phyloP scores from a whole-genome alignment of 2,113 vertebrate genomes.

The Coturnix japonica region DNA sequence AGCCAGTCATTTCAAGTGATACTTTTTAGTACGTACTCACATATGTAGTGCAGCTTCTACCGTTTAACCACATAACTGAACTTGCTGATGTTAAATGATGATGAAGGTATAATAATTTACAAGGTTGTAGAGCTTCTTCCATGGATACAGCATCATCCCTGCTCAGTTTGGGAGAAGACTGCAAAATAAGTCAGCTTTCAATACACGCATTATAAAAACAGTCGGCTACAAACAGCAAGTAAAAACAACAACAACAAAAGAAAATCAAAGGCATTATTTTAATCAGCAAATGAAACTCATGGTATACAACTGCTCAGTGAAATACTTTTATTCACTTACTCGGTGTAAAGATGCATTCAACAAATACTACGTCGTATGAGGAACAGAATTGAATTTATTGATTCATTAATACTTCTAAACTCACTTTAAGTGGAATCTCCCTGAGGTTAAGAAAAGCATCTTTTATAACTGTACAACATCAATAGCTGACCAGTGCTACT shows the following conservation, averaged over 20 bases:
- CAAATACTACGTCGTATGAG: neutral
- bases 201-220: neutral
- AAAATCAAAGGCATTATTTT: neutral
- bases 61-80: neutral
- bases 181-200: neutral
- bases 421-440: neutral
- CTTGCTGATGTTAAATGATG: neutral
- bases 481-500: neutral
- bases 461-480: neutral
- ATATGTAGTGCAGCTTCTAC: neutral
- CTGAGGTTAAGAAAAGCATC: constrained; percentile 22
- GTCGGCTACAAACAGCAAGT: neutral
- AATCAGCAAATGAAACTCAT: neutral
- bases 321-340: constrained; percentile 57
- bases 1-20: neutral
- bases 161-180: neutral
- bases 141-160: neutral
- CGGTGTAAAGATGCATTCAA: neutral
- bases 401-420: neutral
- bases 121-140: neutral
- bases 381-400: neutral
- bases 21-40: neutral
- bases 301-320: neutral
- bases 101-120: neutral
- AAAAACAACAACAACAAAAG: neutral